A percentile compares a stretch with the other conserved stretches of the same genome.
Conservation (phyloP, 2,113 vertebrate species). For the Trogon melanurus region DNA sequence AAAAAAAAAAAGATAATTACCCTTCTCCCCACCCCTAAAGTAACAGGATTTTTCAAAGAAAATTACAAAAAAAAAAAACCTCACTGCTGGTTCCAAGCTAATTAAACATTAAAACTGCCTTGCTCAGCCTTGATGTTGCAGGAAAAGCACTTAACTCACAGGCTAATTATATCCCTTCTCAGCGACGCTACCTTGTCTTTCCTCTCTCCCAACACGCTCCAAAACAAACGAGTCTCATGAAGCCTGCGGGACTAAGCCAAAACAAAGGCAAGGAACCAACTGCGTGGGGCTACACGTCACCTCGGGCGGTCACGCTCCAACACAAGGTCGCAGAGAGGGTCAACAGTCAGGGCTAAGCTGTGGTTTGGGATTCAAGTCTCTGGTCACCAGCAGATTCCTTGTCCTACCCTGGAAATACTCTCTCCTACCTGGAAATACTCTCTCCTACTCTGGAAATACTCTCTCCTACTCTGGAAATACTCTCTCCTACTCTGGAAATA, state of each 20-base stretch:
- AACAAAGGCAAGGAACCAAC: too few relatives aligned
- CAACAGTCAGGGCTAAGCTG: neutral
- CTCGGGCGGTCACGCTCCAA: neutral
- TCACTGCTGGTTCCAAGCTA: neutral
- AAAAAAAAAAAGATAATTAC: neutral
- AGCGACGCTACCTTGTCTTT: accelerated
- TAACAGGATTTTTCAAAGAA: neutral
- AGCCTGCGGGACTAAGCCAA: neutral
- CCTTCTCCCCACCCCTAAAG: neutral
- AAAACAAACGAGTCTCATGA: accelerated
- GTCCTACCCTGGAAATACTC: neutral
- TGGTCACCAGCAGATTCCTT: neutral
- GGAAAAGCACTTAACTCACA: neutral
- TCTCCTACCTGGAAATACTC: neutral
- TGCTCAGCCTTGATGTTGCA: neutral
- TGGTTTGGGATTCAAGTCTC: neutral
- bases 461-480: neutral
- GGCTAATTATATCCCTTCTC: neutral
- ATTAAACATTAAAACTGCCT: neutral
- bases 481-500: neutral
- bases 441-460: neutral
- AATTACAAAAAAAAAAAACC: neutral
- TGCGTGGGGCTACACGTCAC: accelerated
- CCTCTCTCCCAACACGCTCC: neutral
- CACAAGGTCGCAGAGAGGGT: neutral